Percentiles rank a stretch among this genome's conserved stretches.
These are phyloP conservation scores for Microctenopoma steveboyesi DNA, from an alignment of 2,797 vertebrate genomes.

Conservation along the genomic window DNA sequence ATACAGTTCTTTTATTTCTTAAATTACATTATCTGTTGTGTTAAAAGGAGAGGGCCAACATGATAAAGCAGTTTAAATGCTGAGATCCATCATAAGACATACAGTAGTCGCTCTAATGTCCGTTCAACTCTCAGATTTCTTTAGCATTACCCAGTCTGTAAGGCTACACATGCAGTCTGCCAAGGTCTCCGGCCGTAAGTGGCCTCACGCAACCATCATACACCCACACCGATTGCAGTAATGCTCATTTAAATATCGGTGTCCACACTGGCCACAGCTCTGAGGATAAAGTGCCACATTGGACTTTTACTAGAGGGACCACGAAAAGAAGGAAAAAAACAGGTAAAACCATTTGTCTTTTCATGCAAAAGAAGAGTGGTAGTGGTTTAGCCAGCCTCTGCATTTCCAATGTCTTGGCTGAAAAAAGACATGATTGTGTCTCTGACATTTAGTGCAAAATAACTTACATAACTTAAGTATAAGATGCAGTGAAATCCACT, in stretches of 20 bases:
- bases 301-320: constrained; percentile 55
- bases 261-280: constrained; percentile 57
- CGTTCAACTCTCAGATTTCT: constrained; percentile 69
- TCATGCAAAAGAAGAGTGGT: constrained; percentile 69
- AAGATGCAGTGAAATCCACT: constrained; percentile 62
- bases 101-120: constrained; percentile 44
- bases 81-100: constrained; percentile 76
- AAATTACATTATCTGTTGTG: constrained; percentile 56
- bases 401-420: constrained; percentile 59
- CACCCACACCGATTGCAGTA: constrained; percentile 41
- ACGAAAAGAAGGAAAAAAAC: constrained; percentile 44
- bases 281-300: constrained; percentile 77
- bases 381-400: constrained; percentile 70
- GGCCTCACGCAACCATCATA: constrained; percentile 73
- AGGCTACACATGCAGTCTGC: constrained; percentile 48
- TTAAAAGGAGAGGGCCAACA: constrained; percentile 52
- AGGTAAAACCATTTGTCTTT: constrained; percentile 63
- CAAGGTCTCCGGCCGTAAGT: constrained; percentile 71
- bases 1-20: constrained; percentile 70
- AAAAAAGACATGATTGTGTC: constrained; percentile 79
- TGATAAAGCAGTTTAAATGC: constrained; percentile 69
- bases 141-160: constrained; percentile 38
- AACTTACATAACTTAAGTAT: constrained; percentile 53
- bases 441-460: constrained; percentile 83
- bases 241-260: constrained; percentile 34